phyloP scores from a whole-genome alignment of 2,113 vertebrate genomes.

The Rhizomys pruinosus region DNA sequence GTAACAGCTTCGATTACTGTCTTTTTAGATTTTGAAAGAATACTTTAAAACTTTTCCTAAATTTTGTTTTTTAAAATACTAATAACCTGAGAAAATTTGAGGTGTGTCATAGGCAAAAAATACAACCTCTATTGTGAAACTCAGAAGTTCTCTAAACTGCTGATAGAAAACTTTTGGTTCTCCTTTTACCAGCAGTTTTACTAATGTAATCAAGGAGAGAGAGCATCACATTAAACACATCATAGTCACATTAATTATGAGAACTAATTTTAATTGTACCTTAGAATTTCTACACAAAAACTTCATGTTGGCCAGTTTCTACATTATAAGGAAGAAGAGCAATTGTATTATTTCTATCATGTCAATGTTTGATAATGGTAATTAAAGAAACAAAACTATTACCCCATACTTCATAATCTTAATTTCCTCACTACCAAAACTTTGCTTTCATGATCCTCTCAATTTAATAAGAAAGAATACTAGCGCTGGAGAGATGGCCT shows the following conservation, averaged over 20 bases:
- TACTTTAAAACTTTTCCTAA: constrained; percentile 18
- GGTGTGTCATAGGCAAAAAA: background rate
- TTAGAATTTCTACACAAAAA: background rate
- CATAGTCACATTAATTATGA: constrained; percentile 10
- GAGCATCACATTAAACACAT: background rate
- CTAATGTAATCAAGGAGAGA: background rate
- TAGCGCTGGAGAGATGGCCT: too few relatives aligned
- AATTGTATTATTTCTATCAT: background rate
- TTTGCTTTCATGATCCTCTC: background rate
- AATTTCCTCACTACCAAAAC: constrained; percentile 29
- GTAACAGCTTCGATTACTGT: background rate
- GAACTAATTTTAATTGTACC: background rate
- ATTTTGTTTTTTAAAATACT: constrained; percentile 34
- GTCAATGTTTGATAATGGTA: background rate
- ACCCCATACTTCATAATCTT: constrained; percentile 14
- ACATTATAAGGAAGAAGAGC: background rate
- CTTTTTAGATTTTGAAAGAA: constrained; percentile 5
- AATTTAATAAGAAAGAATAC: constrained; percentile 15
- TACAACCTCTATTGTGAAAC: background rate
- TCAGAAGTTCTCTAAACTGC: background rate
- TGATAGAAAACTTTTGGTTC: background rate
- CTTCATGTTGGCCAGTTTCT: background rate
- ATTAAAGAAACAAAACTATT: background rate
- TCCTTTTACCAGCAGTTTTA: constrained; percentile 4
- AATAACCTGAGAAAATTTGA: constrained; percentile 22